phyloP scores from a whole-genome alignment of 30 jellyfish, hydroid and myxozoan genomes.

The Sanderia malayensis region DNA sequence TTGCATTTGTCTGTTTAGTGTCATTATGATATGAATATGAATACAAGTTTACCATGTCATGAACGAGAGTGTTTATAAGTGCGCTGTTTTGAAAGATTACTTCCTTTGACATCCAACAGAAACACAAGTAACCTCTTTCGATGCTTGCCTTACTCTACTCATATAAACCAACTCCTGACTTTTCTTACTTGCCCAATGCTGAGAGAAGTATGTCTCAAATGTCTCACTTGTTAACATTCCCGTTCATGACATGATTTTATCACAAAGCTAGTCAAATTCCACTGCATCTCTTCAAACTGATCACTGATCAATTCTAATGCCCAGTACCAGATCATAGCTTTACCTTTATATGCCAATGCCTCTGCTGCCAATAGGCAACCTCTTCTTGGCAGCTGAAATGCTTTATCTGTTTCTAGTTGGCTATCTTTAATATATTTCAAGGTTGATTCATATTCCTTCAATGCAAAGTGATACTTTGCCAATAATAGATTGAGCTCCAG shows the following conservation, averaged over 20 bases:
- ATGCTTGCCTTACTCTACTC: too few relatives aligned
- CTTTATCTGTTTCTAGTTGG: not conserved
- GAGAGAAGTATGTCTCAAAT: not conserved
- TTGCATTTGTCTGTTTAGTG: too few relatives aligned
- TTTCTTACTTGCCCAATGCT: not conserved
- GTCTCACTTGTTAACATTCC: not conserved
- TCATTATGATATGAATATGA: too few relatives aligned
- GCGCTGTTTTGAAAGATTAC: too few relatives aligned
- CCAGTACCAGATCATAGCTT: not conserved
- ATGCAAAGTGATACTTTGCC: not conserved
- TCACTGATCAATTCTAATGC: not conserved
- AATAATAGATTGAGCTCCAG: not conserved
- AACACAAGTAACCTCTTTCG: too few relatives aligned
- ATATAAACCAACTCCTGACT: not conserved
- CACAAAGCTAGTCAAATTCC: not conserved
- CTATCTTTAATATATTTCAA: not conserved
- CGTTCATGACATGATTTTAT: not conserved
- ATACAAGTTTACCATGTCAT: too few relatives aligned
- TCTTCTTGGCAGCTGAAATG: not conserved
- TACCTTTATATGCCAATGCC: constrained; percentile 1
- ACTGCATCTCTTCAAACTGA: not conserved
- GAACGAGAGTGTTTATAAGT: too few relatives aligned
- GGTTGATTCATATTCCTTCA: not conserved
- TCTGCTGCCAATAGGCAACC: constrained; percentile 6
- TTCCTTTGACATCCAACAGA: too few relatives aligned